A percentile compares a stretch with the other conserved stretches of the same genome.
Evolutionary conservation across 2,113 vertebrate genomes (phyloP).

Genomic region (Ibidorhyncha struthersii): DNA sequence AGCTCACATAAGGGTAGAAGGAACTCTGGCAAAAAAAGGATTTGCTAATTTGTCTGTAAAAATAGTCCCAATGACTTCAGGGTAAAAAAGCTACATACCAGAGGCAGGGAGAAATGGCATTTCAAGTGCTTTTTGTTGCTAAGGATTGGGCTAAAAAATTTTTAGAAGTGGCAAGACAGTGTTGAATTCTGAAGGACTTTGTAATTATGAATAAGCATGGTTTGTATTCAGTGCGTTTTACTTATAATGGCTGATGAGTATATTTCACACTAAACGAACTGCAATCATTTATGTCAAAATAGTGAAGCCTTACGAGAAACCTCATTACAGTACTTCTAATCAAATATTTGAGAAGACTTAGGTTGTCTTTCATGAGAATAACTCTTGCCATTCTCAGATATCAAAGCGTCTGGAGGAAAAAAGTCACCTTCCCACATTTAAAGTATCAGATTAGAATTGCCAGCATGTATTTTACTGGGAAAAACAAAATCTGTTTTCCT

Average conservation of each 20-base stretch:
- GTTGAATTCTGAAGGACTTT: background rate
- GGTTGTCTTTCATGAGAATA: background rate
- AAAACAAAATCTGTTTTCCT: background rate
- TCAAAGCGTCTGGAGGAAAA: background rate
- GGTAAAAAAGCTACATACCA: background rate
- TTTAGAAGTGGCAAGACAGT: background rate
- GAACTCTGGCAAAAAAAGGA: background rate
- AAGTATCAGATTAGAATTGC: background rate
- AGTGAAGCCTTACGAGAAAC: background rate
- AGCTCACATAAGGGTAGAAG: background rate
- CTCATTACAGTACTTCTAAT: background rate
- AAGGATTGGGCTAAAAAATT: background rate
- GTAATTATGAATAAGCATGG: background rate
- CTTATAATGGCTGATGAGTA: background rate
- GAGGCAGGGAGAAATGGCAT: background rate
- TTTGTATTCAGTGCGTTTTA: background rate
- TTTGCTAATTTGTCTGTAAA: background rate
- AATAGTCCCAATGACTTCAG: background rate
- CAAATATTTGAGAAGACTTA: background rate
- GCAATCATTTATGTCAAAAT: background rate
- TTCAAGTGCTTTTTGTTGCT: background rate
- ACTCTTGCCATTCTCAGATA: background rate
- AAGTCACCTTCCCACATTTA: background rate
- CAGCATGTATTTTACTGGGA: background rate
- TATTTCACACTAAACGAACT: background rate